These are phyloP conservation scores for Paelopatides confundens DNA, from an alignment of 53 echinoderm and acorn worm genomes.

Conservation along the genomic window DNA sequence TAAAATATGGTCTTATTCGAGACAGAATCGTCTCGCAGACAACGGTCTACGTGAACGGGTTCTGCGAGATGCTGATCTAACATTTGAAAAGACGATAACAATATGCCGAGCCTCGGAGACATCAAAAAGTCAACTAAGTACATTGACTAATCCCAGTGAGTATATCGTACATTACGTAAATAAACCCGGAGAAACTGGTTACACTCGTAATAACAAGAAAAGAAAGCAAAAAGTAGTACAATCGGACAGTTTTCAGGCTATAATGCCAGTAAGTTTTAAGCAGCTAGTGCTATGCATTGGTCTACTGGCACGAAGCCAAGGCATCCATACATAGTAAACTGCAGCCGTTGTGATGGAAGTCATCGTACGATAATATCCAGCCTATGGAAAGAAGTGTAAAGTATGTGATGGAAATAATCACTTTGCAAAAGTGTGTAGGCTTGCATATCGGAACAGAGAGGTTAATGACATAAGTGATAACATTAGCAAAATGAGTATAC, in stretches of 20 bases:
- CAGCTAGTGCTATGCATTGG: not conserved
- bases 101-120: constrained; percentile 31
- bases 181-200: not conserved
- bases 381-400: constrained; percentile 13
- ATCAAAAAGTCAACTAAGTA: not conserved
- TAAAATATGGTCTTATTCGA: constrained; percentile 12
- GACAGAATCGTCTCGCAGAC: constrained; percentile 42
- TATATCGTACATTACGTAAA: constrained; percentile 1
- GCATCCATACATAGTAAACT: constrained; percentile 19
- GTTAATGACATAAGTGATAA: not conserved
- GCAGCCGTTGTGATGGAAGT: constrained; percentile 12
- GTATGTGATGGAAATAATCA: not conserved
- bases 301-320: not conserved
- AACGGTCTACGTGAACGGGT: constrained; percentile 29
- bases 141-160: not conserved
- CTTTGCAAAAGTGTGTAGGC: not conserved
- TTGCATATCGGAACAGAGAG: not conserved
- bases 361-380: constrained; percentile 14
- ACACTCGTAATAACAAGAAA: not conserved
- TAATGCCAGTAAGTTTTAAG: too few relatives aligned
- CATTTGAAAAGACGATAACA: constrained; percentile 19
- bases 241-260: too few relatives aligned
- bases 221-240: too few relatives aligned
- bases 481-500: not conserved
- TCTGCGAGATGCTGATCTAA: constrained; percentile 14